phyloP scores from a whole-genome alignment of 2,888 invertebrate genomes.

The Thumatha senex region DNA sequence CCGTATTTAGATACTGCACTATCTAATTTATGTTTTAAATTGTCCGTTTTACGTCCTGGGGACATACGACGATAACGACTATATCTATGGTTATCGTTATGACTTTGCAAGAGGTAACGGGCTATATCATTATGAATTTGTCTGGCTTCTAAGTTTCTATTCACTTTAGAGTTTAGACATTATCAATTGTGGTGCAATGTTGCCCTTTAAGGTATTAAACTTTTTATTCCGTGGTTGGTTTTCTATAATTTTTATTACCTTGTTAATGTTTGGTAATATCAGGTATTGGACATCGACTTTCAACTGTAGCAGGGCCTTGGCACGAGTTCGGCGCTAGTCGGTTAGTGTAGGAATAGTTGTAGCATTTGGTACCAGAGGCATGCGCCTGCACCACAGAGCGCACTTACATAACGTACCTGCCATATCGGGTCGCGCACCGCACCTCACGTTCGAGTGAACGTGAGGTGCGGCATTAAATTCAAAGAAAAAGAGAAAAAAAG shows the following conservation, averaged over 20 bases:
- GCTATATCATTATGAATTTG: conserved; percentile 74
- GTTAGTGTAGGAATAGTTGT: conserved; percentile 66
- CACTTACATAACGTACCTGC: conserved; percentile 82
- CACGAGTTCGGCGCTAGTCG: conserved; percentile 51
- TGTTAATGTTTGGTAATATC: conserved; percentile 54
- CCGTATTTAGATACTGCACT: conserved; percentile 80
- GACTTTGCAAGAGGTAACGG: conserved; percentile 64
- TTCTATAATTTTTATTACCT: conserved; percentile 37
- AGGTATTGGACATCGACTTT: conserved; percentile 64
- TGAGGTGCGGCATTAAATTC: too few species aligned
- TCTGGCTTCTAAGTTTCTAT: conserved; percentile 54
- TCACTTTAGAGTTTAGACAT: conserved; percentile 29
- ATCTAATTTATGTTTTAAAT: conserved; percentile 82
- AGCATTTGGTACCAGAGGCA: conserved; percentile 65
- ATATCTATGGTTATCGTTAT: conserved; percentile 71
- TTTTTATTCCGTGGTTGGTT: conserved; percentile 46
- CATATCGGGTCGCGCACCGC: conserved; percentile 75
- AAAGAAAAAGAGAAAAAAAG: too few species aligned
- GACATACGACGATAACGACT: conserved; percentile 60
- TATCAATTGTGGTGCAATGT: conserved; percentile 61
- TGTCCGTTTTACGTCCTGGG: conserved; percentile 66
- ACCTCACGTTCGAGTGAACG: conserved; percentile 78
- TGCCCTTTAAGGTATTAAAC: conserved; percentile 48
- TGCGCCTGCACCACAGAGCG: conserved; percentile 55
- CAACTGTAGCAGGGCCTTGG: conserved; percentile 73